A percentile compares a stretch with the other conserved stretches of the same genome.
These are phyloP conservation scores for Phalacrocorax aristotelis DNA, from an alignment of 2,113 vertebrate genomes.

Conservation along the genomic window DNA sequence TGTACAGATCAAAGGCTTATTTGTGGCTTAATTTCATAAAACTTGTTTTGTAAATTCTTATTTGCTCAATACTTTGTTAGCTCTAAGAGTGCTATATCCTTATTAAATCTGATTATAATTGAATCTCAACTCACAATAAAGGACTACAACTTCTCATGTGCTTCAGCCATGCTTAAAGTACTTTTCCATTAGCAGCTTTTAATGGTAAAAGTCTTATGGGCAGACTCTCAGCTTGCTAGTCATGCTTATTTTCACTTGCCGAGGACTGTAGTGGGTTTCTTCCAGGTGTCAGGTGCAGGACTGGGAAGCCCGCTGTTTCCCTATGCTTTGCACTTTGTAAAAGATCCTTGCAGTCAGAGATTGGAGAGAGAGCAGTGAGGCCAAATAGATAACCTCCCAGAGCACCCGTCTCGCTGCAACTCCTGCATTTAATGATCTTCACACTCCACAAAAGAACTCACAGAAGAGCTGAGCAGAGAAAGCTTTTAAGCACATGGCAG, in stretches of 20 bases:
- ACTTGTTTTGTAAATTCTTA: constrained; percentile 49
- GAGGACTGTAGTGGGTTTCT: neutral
- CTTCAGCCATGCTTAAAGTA: neutral
- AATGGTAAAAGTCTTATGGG: neutral
- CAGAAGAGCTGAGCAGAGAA: neutral
- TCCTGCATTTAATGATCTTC: neutral
- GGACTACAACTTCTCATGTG: neutral
- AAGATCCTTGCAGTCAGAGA: neutral
- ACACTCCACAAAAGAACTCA: neutral
- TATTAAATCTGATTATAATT: constrained; percentile 14
- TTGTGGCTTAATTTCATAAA: constrained; percentile 42
- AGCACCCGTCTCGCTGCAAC: neutral
- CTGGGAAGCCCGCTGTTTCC: neutral
- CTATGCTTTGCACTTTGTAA: neutral
- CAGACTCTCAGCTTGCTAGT: neutral
- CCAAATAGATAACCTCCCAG: neutral
- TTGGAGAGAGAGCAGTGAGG: neutral
- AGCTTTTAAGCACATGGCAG: constrained; percentile 1
- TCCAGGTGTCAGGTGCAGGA: constrained; percentile 23
- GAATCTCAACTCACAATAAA: neutral
- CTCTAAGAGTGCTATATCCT: neutral
- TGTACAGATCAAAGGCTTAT: constrained; percentile 33
- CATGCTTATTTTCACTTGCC: neutral
- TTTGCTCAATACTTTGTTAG: constrained; percentile 46
- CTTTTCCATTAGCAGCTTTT: neutral